Percentiles rank a stretch among this genome's conserved stretches.
These are phyloP conservation scores for Phyto melanocephala DNA, from an alignment of 2,888 invertebrate genomes.

Conservation along the genomic window DNA sequence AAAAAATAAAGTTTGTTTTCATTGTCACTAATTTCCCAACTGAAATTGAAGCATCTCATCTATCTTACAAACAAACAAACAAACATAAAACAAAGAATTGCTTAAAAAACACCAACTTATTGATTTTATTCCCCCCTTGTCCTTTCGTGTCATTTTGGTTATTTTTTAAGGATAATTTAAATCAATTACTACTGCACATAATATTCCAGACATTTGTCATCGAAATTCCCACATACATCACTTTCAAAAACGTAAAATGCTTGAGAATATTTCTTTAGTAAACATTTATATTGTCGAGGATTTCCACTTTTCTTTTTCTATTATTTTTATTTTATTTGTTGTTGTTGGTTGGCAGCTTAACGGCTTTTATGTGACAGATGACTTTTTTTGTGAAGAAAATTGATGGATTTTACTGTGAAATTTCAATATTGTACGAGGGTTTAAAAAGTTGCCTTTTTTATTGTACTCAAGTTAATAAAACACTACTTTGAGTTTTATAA, in stretches of 20 bases:
- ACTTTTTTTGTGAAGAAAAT: constrained; percentile 18
- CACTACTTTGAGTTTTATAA: too few species aligned
- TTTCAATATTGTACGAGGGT: not conserved
- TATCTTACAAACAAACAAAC: not conserved
- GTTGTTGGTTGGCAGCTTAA: not conserved
- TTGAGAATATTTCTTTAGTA: constrained; percentile 12
- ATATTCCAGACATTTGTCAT: constrained; percentile 40
- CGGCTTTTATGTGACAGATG: constrained; percentile 34
- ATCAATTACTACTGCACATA: constrained; percentile 49
- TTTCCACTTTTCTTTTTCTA: not conserved
- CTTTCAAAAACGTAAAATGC: constrained; percentile 33
- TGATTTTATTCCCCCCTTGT: not conserved
- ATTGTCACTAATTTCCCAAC: not conserved
- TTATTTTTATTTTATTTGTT: not conserved
- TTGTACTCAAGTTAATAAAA: too few species aligned
- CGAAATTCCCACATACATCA: constrained; percentile 28
- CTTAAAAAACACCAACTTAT: not conserved
- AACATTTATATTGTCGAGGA: too few species aligned
- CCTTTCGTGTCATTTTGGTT: not conserved
- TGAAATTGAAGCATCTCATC: not conserved
- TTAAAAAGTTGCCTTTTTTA: not conserved
- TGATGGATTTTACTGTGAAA: not conserved
- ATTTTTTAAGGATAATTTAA: constrained; percentile 6
- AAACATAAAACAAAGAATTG: not conserved
- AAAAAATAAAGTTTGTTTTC: not conserved